Evolutionary conservation across 1,140 invertebrate genomes (phyloP).

Genomic region (Palaemon carinicauda): DNA sequence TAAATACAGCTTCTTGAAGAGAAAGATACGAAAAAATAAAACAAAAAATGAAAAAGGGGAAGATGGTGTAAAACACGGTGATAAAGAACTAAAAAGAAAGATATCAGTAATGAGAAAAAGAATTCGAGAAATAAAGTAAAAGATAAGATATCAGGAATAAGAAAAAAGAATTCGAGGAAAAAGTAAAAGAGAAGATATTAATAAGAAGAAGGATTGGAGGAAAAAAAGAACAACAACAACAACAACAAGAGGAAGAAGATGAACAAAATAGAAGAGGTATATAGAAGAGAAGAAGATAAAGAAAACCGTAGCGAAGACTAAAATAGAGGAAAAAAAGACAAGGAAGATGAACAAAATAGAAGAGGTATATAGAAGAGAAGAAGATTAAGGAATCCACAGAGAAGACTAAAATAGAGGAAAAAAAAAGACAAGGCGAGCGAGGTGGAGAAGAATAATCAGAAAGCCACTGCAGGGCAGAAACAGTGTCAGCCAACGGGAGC

Average conservation of each 20-base stretch:
- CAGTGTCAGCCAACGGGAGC: too few relatives aligned
- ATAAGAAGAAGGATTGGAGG: not conserved
- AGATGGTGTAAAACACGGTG: too few relatives aligned
- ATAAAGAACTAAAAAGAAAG: too few relatives aligned
- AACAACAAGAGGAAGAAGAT: not conserved
- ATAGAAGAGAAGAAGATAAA: not conserved
- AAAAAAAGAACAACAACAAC: not conserved
- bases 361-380: not conserved
- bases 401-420: too few relatives aligned
- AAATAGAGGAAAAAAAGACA: not conserved
- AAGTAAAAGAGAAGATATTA: not conserved
- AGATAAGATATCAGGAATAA: not conserved
- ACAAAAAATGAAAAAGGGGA: too few relatives aligned
- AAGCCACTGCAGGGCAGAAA: too few relatives aligned
- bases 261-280: not conserved
- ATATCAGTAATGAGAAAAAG: not conserved
- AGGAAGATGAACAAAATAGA: not conserved
- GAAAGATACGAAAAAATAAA: too few relatives aligned
- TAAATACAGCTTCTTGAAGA: too few relatives aligned
- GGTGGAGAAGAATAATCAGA: too few relatives aligned
- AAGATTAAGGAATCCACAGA: too few relatives aligned
- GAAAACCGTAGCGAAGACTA: not conserved
- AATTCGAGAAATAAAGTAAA: too few relatives aligned
- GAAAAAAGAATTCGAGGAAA: not conserved
- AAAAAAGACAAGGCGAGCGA: too few relatives aligned